phyloP scores from a whole-genome alignment of 2,113 vertebrate genomes.

The Sinocyclocheilus maitianheensis region DNA sequence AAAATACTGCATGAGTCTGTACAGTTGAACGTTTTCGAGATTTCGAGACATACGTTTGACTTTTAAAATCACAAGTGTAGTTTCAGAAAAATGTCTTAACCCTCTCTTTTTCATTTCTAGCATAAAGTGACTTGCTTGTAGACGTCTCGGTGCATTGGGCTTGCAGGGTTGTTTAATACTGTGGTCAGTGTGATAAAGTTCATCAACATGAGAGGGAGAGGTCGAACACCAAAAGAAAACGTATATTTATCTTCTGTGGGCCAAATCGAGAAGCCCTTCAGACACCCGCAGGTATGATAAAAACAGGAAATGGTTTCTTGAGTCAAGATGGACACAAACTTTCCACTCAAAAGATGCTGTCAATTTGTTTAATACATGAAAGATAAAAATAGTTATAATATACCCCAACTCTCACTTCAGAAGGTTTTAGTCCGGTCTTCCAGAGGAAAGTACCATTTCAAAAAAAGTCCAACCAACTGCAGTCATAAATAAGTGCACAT shows the following conservation, averaged over 20 bases:
- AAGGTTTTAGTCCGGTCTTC: not conserved
- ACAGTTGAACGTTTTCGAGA: too few species aligned
- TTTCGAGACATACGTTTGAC: too few species aligned
- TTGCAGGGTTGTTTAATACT: not conserved
- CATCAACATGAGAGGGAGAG: not conserved
- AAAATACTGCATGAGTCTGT: too few species aligned
- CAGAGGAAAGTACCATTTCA: too few species aligned
- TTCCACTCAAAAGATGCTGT: not conserved
- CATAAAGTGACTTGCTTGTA: not conserved
- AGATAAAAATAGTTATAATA: not conserved
- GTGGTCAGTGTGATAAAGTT: not conserved
- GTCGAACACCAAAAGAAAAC: too few species aligned
- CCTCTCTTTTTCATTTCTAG: too few species aligned
- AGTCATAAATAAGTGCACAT: too few species aligned
- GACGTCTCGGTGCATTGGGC: not conserved
- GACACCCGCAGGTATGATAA: not conserved
- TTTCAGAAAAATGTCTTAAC: too few species aligned
- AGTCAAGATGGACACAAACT: not conserved
- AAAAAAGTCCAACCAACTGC: too few species aligned
- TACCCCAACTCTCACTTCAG: not conserved
- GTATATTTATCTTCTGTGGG: not conserved
- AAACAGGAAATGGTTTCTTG: not conserved
- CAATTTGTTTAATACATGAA: not conserved
- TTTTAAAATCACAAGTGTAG: too few species aligned
- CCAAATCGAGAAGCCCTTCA: not conserved